Evolutionary conservation across 2,888 invertebrate species (phyloP).

Genomic region (Aspidiotus rigidus): DNA sequence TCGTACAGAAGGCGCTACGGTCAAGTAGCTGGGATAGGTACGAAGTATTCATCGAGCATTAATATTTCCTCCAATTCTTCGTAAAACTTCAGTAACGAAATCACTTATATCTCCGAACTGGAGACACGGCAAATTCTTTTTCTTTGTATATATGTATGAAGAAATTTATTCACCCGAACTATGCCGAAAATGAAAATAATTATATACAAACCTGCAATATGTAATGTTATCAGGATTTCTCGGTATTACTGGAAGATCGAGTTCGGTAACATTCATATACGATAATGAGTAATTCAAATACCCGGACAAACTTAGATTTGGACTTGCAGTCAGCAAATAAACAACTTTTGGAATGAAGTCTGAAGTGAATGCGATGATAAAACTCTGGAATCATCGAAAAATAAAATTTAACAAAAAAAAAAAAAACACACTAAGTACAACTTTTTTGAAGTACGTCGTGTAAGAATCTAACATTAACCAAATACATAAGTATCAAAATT

Average conservation of each 20-base stretch:
- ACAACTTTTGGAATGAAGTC: conserved; percentile 48
- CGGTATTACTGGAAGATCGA: conserved; percentile 44
- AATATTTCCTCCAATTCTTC: too few species aligned
- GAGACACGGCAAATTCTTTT: too few species aligned
- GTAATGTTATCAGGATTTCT: conserved; percentile 46
- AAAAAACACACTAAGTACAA: neutral
- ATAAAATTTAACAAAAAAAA: neutral
- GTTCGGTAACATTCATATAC: conserved; percentile 52
- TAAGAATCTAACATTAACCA: too few species aligned
- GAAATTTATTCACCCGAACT: too few species aligned
- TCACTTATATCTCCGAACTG: too few species aligned
- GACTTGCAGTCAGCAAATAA: conserved; percentile 55
- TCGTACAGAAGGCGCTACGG: too few species aligned
- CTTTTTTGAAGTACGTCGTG: neutral
- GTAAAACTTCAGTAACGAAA: too few species aligned
- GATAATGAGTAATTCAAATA: conserved; percentile 73
- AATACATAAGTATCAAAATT: neutral
- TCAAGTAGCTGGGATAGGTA: too few species aligned
- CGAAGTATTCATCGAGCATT: too few species aligned
- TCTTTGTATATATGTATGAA: too few species aligned
- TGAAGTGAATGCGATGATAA: conserved; percentile 36
- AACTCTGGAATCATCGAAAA: conserved; percentile 21
- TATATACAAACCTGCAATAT: conserved; percentile 53
- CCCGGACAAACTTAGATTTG: conserved; percentile 55
- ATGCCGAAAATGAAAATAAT: conserved; percentile 8